These are phyloP conservation scores for Leptodirus hochenwartii DNA, from an alignment of 2,888 invertebrate genomes.

Conservation along the genomic window DNA sequence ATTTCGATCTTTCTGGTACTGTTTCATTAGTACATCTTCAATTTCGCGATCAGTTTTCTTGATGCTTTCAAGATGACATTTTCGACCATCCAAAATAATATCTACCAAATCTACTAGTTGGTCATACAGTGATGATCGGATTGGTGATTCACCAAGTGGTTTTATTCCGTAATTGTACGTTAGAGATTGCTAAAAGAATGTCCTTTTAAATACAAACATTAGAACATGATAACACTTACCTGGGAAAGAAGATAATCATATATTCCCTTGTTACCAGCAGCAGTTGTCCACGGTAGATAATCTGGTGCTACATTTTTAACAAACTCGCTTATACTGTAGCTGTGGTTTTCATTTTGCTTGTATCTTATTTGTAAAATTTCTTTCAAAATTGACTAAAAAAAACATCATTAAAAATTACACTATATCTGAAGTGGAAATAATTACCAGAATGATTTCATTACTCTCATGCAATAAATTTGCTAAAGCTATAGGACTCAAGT, in stretches of 20 bases:
- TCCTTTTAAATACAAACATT: constrained; percentile 1
- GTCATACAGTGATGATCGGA: constrained; percentile 41
- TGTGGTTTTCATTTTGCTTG: constrained; percentile 37
- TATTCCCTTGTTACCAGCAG: constrained; percentile 34
- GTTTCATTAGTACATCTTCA: constrained; percentile 37
- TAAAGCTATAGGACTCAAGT: constrained; percentile 36
- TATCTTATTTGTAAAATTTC: constrained; percentile 47
- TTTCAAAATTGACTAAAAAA: constrained; percentile 36
- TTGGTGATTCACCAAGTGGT: constrained; percentile 34
- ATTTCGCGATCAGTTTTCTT: constrained; percentile 33
- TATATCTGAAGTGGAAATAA: constrained; percentile 7
- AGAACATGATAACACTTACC: constrained; percentile 15
- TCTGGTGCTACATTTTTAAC: constrained; percentile 30
- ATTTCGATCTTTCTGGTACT: constrained; percentile 46
- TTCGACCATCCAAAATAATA: constrained; percentile 52
- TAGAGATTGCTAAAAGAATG: constrained; percentile 22
- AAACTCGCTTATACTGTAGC: constrained; percentile 29
- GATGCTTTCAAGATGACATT: constrained; percentile 48
- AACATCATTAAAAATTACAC: constrained; percentile 12
- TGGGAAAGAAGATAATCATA: constrained; percentile 30
- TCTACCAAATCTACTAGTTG: constrained; percentile 54
- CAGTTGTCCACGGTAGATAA: constrained; percentile 60
- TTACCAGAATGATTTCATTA: constrained; percentile 38
- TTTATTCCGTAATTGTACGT: constrained; percentile 33
- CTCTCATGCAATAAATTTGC: constrained; percentile 34